Evolutionary conservation across 1,140 invertebrate species (phyloP), one percentile per base, ranked within the genome.

Genomic region (Limonius californicus): DNA sequence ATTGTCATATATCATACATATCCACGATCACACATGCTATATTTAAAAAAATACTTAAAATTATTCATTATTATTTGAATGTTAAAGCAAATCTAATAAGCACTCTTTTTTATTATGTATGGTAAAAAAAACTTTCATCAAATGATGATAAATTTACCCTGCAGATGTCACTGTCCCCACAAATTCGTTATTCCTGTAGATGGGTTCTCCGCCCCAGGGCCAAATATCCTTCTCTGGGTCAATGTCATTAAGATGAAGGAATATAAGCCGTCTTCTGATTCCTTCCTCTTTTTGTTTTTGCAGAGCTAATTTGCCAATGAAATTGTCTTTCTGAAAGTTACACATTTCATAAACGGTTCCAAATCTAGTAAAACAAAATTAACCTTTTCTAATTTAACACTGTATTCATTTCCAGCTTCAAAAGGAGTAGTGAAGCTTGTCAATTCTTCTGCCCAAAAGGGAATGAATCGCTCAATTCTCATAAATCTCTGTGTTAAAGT

Each of bases 201-300:
- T 82, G 0, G 90, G 89, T 73, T 94, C 91, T 35, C 87, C 86
- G 35, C 90, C 89, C 86, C 89, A 92, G 0, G 89, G 86, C 89
- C 89, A 92, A 15, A 88, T 82, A 77, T 92, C 85, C 18, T 80
- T 81, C 59, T 91, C 85, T 2, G 82, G 74, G 77, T 93, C 86
- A 69, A 90, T 84, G 68, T 89, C 82, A 59, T 91, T 84, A 1
- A 94, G 73, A 9, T 89, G 75, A 59, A 94, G 86, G 70, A 92
- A 84, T 1, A 90, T 86, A 59, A 91, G 81, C 68, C 83, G 76
- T 68, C 85, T 85, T 20, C 75, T 84, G 1, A 92, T 84, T 4
- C 90, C 89, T 61, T 83, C 76, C 53, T 85, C 76, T 72, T 86
- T 86, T 74, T 93, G 90, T 63, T 79, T 77, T 64, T 87, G 72